Conservation (phyloP, 2,797 vertebrate genomes). For the Delichon dasypus region DNA sequence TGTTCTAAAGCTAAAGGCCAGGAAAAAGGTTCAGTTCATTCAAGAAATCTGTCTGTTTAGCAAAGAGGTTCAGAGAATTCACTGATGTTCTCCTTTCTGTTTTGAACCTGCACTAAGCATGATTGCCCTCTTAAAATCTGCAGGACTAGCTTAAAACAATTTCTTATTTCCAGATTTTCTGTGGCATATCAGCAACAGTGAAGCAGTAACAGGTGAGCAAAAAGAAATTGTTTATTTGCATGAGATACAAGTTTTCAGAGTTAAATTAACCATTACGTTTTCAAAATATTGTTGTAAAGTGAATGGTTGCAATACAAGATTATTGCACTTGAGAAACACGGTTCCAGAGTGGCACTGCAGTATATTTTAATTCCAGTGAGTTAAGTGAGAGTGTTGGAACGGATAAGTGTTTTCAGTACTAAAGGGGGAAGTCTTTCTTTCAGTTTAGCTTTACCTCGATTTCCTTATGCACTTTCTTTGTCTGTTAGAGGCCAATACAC, state of each 20-base stretch:
- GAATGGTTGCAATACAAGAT: not conserved
- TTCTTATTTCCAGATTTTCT: not conserved
- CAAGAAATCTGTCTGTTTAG: not conserved
- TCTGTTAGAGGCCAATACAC: not conserved
- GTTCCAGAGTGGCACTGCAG: not conserved
- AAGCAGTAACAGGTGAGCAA: not conserved
- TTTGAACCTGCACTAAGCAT: not conserved
- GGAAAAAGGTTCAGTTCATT: not conserved
- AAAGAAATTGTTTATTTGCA: not conserved
- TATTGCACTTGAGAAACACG: not conserved
- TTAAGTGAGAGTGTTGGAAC: not conserved
- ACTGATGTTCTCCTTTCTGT: not conserved
- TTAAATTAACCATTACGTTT: not conserved
- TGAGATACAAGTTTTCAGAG: not conserved
- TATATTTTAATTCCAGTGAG: not conserved
- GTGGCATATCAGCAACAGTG: not conserved
- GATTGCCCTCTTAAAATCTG: not conserved
- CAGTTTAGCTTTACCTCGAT: not conserved
- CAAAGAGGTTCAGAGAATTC: not conserved
- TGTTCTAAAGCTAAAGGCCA: not conserved
- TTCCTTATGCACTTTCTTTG: not conserved
- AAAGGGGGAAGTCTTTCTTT: constrained; percentile 5
- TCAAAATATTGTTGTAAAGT: not conserved
- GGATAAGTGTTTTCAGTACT: not conserved
- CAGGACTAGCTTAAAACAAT: not conserved